Base-by-base conservation (phyloP, 2,888 invertebrate genomes). In the Cerastoderma edule region DNA sequence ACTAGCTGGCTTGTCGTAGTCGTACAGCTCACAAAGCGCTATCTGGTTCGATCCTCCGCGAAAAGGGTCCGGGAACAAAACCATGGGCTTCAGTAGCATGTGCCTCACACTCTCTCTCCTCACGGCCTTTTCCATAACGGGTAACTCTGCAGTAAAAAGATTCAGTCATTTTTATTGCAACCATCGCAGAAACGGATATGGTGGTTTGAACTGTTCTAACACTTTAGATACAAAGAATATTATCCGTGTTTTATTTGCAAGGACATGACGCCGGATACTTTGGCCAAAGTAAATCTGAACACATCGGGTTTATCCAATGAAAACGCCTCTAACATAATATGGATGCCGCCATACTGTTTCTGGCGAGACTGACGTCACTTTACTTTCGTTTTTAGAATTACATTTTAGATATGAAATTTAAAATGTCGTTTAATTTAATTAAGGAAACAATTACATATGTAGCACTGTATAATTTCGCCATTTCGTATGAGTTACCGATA, bases 21-120 rank as follows among this genome's bases (percentile, higher is more conserved):
- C 33, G 39, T 24, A 60, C 13, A 60, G 19, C 27, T 60, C 60
- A 60, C 60, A 60, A n/a, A 60, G 39, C 1, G 60, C 60, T 22
- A 60, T 60, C 19, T 60, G 35, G 30, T 60, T 35, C 5, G 35
- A 6, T 3, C 19, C 60, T 16, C 60, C 60, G 24, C 60, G 35
- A 33, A 60, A 60, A 6, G 60, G 60, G 13, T 60, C 60, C 24
- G 60, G 60, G 10, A 60, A 60, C 27, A 60, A 27, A 16, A 35
- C 39, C 22, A 60, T 27, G 27, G 60, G 60, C 33, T 60, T 60
- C n/a, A 60, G 16, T 5, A 33, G 22, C 60, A 60, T 60, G 8
- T 60, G 60, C 24, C 22, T 39, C 6, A 39, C 39, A 10, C 39
- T n/a, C n/a, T n/a, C 27, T n/a, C 39, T 35, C 39, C 16, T 50